Evolutionary conservation across 2,113 vertebrate genomes (phyloP).

Genomic region (Gnathonemus longibarbis): DNA sequence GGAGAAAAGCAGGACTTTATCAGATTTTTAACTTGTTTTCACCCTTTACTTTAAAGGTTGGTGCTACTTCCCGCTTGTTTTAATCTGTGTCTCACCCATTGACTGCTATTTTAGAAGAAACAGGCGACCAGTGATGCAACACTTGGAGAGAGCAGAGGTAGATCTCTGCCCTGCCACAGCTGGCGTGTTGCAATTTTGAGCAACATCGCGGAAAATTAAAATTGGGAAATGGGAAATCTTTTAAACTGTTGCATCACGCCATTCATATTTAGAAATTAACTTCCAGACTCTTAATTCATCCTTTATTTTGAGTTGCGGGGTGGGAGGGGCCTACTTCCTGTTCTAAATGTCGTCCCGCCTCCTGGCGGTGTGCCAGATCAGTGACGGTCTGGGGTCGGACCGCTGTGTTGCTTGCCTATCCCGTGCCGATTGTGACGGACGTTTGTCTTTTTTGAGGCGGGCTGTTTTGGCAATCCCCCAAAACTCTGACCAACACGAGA

Average conservation of each 20-base stretch:
- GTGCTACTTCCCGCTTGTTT: neutral
- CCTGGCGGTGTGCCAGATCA: neutral
- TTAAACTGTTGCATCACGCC: slow-evolving; percentile 12
- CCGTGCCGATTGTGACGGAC: neutral
- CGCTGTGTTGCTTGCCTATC: neutral
- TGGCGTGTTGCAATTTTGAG: slow-evolving; percentile 13
- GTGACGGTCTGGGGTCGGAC: neutral
- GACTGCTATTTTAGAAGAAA: neutral
- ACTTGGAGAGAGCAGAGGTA: neutral
- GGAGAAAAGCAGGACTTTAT: neutral
- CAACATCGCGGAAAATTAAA: slow-evolving; percentile 3
- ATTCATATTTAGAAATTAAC: slow-evolving; percentile 16
- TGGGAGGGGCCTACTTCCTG: neutral
- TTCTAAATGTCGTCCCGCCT: neutral
- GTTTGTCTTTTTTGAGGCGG: neutral
- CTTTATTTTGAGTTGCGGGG: neutral
- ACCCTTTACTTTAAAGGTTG: neutral
- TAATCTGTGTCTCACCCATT: neutral
- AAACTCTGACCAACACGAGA: neutral
- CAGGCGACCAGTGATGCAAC: neutral
- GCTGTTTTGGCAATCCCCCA: neutral
- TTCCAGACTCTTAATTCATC: slow-evolving; percentile 9
- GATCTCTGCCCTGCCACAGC: neutral
- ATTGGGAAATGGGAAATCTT: slow-evolving; percentile 3
- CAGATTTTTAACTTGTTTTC: neutral